These are phyloP conservation scores for Manis pentadactyla DNA, from an alignment of 2,797 vertebrate genomes.

Conservation along the genomic window DNA sequence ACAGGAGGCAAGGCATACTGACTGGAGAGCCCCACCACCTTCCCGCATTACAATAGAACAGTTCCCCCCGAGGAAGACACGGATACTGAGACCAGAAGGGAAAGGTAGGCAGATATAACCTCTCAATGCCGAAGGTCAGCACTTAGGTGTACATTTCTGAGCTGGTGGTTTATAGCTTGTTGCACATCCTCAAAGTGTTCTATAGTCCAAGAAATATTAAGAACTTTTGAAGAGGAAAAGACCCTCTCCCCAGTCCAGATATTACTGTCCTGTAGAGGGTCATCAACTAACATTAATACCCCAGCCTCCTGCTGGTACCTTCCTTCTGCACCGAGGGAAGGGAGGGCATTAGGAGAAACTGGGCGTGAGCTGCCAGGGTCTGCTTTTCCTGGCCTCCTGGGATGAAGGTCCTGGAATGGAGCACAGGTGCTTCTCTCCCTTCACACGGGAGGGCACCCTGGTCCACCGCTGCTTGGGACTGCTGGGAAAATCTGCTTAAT, in stretches of 20 bases:
- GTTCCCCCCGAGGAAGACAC: background rate
- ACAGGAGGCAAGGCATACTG: background rate
- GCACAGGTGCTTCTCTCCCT: background rate
- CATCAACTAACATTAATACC: rapidly evolving
- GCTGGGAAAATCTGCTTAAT: background rate
- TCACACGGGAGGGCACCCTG: no score
- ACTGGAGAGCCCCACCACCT: background rate
- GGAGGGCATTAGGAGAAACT: background rate
- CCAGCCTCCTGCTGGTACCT: background rate
- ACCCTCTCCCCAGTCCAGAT: background rate
- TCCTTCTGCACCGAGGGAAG: background rate
- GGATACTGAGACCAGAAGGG: background rate
- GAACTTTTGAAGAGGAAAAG: background rate
- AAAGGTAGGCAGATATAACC: background rate
- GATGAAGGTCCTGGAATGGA: background rate
- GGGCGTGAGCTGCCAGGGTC: background rate
- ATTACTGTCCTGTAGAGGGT: background rate
- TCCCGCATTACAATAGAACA: background rate
- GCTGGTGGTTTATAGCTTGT: background rate
- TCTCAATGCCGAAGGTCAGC: background rate
- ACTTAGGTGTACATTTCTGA: background rate
- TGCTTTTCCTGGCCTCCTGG: background rate
- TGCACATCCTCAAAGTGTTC: background rate
- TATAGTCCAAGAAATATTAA: conserved; percentile 18
- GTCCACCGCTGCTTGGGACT: background rate